Conservation (phyloP, 2,113 vertebrate species). For the Ploceus nigricollis region DNA sequence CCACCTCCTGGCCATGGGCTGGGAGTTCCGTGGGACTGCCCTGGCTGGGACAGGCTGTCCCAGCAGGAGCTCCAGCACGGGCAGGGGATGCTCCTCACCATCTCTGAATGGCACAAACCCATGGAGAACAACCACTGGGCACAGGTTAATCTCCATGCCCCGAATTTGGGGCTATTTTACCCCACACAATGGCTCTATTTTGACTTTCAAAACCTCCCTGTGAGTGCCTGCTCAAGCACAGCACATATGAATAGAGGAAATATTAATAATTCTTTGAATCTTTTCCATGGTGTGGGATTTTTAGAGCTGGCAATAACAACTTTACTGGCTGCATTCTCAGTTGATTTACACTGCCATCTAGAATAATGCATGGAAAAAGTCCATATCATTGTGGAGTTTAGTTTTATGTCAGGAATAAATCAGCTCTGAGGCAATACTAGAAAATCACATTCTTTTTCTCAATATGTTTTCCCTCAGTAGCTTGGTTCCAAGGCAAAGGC, state of each 20-base stretch:
- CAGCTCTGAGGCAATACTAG: not conserved
- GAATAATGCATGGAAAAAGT: not conserved
- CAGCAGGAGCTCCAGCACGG: rapidly evolving
- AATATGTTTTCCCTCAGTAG: not conserved
- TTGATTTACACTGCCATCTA: conserved; percentile 44
- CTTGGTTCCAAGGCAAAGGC: not conserved
- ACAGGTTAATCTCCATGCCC: not conserved
- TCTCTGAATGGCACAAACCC: not conserved
- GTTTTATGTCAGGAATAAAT: conserved; percentile 1
- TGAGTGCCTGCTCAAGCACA: not conserved
- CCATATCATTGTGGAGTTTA: not conserved
- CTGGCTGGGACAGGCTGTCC: rapidly evolving
- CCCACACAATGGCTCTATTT: not conserved
- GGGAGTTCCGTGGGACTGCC: rapidly evolving
- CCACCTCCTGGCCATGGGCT: rapidly evolving
- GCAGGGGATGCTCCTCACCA: not conserved
- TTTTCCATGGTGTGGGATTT: not conserved
- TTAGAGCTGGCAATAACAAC: conserved; percentile 3
- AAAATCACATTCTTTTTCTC: not conserved
- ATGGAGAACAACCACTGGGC: not conserved
- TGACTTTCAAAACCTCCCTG: not conserved
- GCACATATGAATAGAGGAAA: not conserved
- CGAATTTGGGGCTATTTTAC: not conserved
- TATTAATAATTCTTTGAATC: not conserved
- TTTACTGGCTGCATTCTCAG: not conserved